Base-by-base conservation (phyloP, 2,888 invertebrate genomes). In the Ypsolopha sequella region DNA sequence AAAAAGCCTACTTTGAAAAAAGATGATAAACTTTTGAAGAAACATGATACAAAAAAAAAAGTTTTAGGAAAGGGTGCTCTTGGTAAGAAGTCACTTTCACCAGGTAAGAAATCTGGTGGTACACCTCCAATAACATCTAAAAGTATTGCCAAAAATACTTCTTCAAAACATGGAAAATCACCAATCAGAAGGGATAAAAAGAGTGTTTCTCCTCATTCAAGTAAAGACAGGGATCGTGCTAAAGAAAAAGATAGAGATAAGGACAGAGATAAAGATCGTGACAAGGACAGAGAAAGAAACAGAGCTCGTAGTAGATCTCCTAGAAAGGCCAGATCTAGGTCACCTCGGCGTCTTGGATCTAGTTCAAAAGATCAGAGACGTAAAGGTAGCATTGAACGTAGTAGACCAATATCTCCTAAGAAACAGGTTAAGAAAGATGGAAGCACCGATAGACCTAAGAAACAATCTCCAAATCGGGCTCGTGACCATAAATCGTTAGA, bases 401-500 rank as follows among this genome's bases (percentile, higher is more conserved):
- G 85, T 58, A 73, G 87, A 61, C 85, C 84, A 47, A 80, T 86
- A 43, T 87, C 87, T 35, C 87, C 88, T 2, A 88, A 87, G 60
- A 82, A 85, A 59, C 77, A 73, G 64, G 63, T 71, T 1, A 69
- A 79, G 57, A 68, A 76, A 59, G 87, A 87, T 56, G 74, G 66
- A 2, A 86, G 86, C 61, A 53, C 67, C 52, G 86, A 82, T 54
- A 74, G 79, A 54, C 82, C 82, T 59, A 72, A 77, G 56, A 87
- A 87, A 56, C 66, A 74, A 54, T 80, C 87, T 45, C 55, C 62
- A 35, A 76, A 80, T 54, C 82, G 87, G 62, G 88, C 89, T 48
- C 84, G 86, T 62, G 91, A 80, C 59, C 86, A 84, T 61, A 81
- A 70, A 62, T 88, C 73, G 54, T 68, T 79, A 63, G 88, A 88